Conservation (phyloP, 1,140 invertebrate genomes). For the Drosophila neocordata region DNA sequence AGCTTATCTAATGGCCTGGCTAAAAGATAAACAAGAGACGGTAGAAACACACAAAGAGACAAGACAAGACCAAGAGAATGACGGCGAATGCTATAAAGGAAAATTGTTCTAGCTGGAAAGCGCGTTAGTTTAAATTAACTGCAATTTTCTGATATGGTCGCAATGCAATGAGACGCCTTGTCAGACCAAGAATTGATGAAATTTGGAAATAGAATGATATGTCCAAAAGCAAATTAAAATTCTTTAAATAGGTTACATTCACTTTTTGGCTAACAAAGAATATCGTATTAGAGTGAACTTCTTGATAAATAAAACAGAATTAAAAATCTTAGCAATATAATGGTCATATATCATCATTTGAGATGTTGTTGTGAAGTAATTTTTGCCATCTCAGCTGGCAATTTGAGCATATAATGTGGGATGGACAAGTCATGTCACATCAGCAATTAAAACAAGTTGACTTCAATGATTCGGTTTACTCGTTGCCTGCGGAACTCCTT, state of each 20-base stretch:
- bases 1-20: constrained; percentile 76
- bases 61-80: neutral
- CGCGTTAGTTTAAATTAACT: constrained; percentile 78
- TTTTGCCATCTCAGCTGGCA: constrained; percentile 4
- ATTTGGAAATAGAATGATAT: neutral
- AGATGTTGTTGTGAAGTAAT: neutral
- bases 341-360: no score
- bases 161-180: constrained; percentile 19
- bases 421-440: constrained; percentile 10
- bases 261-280: neutral
- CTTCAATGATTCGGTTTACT: neutral
- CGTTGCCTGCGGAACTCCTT: no score
- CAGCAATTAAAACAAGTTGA: constrained; percentile 18
- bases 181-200: constrained; percentile 6
- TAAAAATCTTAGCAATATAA: no score
- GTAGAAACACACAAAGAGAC: constrained; percentile 30
- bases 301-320: no score
- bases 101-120: constrained; percentile 56
- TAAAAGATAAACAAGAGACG: constrained; percentile 70
- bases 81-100: constrained; percentile 8
- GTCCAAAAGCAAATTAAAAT: neutral
- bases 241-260: neutral
- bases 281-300: no score
- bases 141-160: constrained; percentile 65
- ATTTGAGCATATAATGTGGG: neutral